These are phyloP conservation scores for Eumerus sabulonum DNA, from an alignment of 2,888 invertebrate genomes.

Conservation along the genomic window DNA sequence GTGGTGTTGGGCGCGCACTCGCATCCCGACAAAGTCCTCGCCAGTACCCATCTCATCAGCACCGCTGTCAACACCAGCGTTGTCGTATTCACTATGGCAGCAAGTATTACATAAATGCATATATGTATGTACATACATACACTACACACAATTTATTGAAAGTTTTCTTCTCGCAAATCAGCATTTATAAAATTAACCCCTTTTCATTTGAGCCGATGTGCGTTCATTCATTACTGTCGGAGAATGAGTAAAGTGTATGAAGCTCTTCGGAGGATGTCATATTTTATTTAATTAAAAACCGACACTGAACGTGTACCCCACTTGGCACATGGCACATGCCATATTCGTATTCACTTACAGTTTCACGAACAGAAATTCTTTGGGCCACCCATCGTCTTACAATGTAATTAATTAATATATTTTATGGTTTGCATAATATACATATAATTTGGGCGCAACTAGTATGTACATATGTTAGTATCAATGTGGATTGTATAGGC, in stretches of 20 bases:
- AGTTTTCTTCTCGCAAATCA: slow-evolving; percentile 69
- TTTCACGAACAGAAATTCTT: background rate
- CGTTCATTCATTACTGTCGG: slow-evolving; percentile 1
- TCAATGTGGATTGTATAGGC: too few relatives aligned
- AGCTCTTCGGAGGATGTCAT: slow-evolving; percentile 61
- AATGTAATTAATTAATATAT: slow-evolving; percentile 46
- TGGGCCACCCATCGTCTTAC: slow-evolving; percentile 29
- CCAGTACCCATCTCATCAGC: slow-evolving; percentile 1
- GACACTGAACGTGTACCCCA: slow-evolving; percentile 40
- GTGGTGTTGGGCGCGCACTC: too few relatives aligned
- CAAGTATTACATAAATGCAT: too few relatives aligned
- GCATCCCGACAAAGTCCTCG: background rate
- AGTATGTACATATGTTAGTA: too few relatives aligned
- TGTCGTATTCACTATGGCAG: slow-evolving; percentile 52
- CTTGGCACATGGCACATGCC: slow-evolving; percentile 7
- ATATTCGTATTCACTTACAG: slow-evolving; percentile 26
- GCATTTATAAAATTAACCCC: slow-evolving; percentile 71
- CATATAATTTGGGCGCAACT: slow-evolving; percentile 17
- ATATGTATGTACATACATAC: too few relatives aligned
- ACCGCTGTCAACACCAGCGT: slow-evolving; percentile 13
- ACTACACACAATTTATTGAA: slow-evolving; percentile 64
- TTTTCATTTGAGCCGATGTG: slow-evolving; percentile 63
- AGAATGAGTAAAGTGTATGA: slow-evolving; percentile 29
- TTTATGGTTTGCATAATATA: slow-evolving; percentile 37
- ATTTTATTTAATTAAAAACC: slow-evolving; percentile 68